These are phyloP conservation scores for Gobiocypris rarus DNA, from an alignment of 2,113 vertebrate genomes.

Conservation along the genomic window DNA sequence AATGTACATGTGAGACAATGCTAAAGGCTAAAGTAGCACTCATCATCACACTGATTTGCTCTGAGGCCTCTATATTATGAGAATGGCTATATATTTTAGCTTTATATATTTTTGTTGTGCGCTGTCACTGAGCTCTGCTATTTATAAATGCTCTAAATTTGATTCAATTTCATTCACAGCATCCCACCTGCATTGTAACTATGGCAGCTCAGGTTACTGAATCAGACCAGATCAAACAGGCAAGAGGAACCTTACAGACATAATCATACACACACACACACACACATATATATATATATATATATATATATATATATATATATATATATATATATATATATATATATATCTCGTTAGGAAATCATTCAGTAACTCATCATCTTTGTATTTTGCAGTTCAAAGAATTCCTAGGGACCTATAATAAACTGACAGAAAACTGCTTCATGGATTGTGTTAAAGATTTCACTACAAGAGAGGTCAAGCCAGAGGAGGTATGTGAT, in stretches of 20 bases:
- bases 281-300: too few species aligned
- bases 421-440: slow-evolving; percentile 96
- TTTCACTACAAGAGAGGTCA: slow-evolving; percentile 93
- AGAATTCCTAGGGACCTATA: slow-evolving; percentile 98
- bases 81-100: too few species aligned
- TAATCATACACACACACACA: too few species aligned
- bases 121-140: neutral
- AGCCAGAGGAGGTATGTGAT: slow-evolving; percentile 87
- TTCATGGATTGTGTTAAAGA: slow-evolving; percentile 98
- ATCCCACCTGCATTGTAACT: neutral
- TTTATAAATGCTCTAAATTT: neutral
- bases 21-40: slow-evolving; percentile 34
- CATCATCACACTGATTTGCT: neutral
- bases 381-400: slow-evolving; percentile 82
- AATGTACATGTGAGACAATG: neutral
- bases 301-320: too few species aligned
- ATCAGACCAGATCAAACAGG: slow-evolving; percentile 97
- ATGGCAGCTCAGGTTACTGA: slow-evolving; percentile 92
- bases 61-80: neutral
- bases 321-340: too few species aligned
- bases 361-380: neutral
- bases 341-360: neutral
- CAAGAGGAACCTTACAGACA: slow-evolving; percentile 62
- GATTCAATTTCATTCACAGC: neutral
- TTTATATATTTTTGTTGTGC: neutral